Base-by-base conservation (phyloP, 2,797 vertebrate species). In the Acanthopagrus latus region DNA sequence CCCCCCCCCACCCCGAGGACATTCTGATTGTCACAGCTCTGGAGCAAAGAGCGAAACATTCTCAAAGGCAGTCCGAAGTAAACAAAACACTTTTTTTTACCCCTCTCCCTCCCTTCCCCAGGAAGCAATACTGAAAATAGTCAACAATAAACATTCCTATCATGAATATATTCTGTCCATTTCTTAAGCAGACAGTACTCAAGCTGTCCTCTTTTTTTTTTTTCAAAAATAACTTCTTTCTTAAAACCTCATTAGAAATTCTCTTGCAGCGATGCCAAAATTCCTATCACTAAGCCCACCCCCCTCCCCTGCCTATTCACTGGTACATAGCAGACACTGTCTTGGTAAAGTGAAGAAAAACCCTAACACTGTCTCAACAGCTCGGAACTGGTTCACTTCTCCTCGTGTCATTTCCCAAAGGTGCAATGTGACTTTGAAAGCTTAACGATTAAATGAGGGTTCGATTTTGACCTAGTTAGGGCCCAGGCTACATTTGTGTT, bases 241-340 rank as follows among this genome's bases (percentile, higher is more conserved):
- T 91, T 89, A 86, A 93, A 94, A 92, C 90, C 92, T 92, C 89
- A 91, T 93, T 93, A 93, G 78, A 94, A 93, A 94, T 91, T 93
- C 92, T 94, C 88, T 93, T 93, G 92, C 92, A 86, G 85, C 76
- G 38, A 84, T 90, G 92, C 92, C 93, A 93, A 94, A 93, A 93
- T 93, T 91, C 92, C 91, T 90, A 88, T 87, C 83, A 80, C 88
- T 83, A 76, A 89, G 81, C 85, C 81, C 87, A 13, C 83, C 87
- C 85, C 81, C 83, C 82, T 68, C 85, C 86, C 81, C 81, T 65
- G 81, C 81, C 89, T 81, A 76, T 90, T 92, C 87, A 89, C 89
- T 90, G 84, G 82, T 87, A 90, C 89, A 94, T 90, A 87, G 87
- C 86, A 88, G 86, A 90, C 84, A 80, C 85, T 87, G 88, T 89